These are phyloP conservation scores for Neotoxoptera formosana DNA, from an alignment of 1,140 invertebrate genomes.

Conservation along the genomic window DNA sequence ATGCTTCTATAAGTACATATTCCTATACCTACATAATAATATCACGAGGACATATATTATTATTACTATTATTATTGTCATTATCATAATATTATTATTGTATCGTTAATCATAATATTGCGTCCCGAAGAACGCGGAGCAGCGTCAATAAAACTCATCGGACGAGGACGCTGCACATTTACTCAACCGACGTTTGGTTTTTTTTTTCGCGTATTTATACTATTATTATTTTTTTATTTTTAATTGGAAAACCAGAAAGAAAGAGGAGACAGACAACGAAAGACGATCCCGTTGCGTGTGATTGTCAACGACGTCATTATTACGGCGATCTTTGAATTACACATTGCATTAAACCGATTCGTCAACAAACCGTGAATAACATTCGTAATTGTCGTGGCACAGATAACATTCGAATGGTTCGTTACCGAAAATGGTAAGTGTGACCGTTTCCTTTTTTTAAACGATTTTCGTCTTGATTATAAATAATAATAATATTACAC, in stretches of 20 bases:
- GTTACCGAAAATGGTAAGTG: neutral
- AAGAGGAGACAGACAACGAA: neutral
- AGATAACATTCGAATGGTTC: slow-evolving; percentile 24
- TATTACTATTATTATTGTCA: neutral
- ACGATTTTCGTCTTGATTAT: neutral
- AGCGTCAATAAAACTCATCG: neutral
- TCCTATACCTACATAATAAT: no score
- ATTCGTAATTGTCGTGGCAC: slow-evolving; percentile 5
- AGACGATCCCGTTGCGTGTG: slow-evolving; percentile 18
- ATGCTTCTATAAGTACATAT: neutral
- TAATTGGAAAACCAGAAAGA: neutral
- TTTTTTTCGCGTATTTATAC: neutral
- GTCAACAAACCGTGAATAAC: slow-evolving; percentile 24
- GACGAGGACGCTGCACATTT: neutral
- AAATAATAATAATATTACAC: neutral
- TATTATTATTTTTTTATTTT: neutral
- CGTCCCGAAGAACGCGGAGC: neutral
- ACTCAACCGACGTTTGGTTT: neutral
- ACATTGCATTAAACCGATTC: neutral
- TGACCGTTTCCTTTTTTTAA: neutral
- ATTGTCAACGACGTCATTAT: slow-evolving; percentile 12
- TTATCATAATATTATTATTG: neutral
- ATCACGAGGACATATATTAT: neutral
- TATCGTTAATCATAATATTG: neutral
- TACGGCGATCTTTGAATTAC: slow-evolving; percentile 18